phyloP scores from a whole-genome alignment of 2,888 invertebrate genomes.

The Allygus modestus region DNA sequence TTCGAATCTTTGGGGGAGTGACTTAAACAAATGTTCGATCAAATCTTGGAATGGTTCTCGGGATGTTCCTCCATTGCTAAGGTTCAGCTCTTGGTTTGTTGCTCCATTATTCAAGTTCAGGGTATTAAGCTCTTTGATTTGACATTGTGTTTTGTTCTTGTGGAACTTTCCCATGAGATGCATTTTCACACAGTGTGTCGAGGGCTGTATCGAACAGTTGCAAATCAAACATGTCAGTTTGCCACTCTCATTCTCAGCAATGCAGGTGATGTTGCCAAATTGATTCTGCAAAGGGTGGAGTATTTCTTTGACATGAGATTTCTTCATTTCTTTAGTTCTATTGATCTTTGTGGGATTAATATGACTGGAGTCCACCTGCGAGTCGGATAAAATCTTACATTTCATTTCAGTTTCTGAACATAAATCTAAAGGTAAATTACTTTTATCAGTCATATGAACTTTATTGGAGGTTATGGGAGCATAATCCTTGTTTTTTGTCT shows the following conservation, averaged over 20 bases:
- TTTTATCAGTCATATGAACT: neutral
- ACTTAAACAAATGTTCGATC: conserved; percentile 13
- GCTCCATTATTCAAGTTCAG: neutral
- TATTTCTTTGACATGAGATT: neutral
- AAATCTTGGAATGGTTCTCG: neutral
- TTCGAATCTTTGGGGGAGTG: conserved; percentile 2
- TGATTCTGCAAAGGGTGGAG: neutral
- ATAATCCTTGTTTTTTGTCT: neutral
- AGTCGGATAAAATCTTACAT: neutral
- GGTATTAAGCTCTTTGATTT: neutral
- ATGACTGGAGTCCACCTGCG: neutral
- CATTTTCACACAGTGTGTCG: conserved; percentile 9
- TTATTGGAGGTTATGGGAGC: neutral
- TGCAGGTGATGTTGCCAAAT: conserved; percentile 3
- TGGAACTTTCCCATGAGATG: conserved; percentile 1
- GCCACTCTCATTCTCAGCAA: conserved; percentile 10
- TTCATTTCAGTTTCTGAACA: neutral
- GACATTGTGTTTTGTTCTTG: conserved; percentile 26
- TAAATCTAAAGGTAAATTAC: neutral
- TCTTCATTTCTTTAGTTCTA: neutral
- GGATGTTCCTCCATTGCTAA: neutral
- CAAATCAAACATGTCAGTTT: conserved; percentile 15
- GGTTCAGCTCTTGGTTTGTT: neutral
- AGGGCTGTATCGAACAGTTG: conserved; percentile 8
- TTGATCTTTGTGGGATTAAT: neutral